Evolutionary conservation across 2,113 vertebrate genomes (phyloP), one percentile per base, ranked within the genome.

Genomic region (Romanogobio albipinnatus): DNA sequence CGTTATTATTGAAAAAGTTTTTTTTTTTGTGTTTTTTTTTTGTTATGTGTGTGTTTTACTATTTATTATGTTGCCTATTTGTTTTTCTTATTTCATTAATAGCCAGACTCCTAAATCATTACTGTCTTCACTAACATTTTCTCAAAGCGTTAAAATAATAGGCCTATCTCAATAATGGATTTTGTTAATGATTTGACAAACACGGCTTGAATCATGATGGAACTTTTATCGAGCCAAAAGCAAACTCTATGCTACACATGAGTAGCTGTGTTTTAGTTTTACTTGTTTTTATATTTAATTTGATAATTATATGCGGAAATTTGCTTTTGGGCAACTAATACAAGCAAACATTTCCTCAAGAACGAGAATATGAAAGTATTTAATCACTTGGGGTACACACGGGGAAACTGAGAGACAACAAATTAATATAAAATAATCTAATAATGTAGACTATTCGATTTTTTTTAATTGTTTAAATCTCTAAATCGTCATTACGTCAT

Each of bases 211-310:
- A 93, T 89, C 84, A 90, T 93, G 90, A 93, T 92, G 89, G 87
- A 93, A 94, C 90, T 93, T 93, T 92, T 92, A 87, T 88, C 85
- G 92, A 91, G 93, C 91, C 91, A 89, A 93, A 92, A 94, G 92
- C 89, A 92, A 93, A 92, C 19, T 43, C 93, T 93, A 90, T 15
- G 19, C 22, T 93, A 92, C 93, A 94, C 92, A 94, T 92, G 91
- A 92, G 93, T 94, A 92, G 90, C 89, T 93, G 91, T 93, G 92
- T 94, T 94, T 92, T 89, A 91, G 71, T 91, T 93, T 92, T 92
- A 93, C 93, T 93, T 94, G 93, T 91, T 91, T 93, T 85, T 92
- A 91, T 92, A 91, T 94, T 94, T 94, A 93, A 93, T 94, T 94
- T 93, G 91, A 91, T 90, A 93, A 90, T 90, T 86, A 73, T 62